Base-by-base conservation (phyloP, 2,113 vertebrate genomes). In the Muntiacus reevesi region DNA sequence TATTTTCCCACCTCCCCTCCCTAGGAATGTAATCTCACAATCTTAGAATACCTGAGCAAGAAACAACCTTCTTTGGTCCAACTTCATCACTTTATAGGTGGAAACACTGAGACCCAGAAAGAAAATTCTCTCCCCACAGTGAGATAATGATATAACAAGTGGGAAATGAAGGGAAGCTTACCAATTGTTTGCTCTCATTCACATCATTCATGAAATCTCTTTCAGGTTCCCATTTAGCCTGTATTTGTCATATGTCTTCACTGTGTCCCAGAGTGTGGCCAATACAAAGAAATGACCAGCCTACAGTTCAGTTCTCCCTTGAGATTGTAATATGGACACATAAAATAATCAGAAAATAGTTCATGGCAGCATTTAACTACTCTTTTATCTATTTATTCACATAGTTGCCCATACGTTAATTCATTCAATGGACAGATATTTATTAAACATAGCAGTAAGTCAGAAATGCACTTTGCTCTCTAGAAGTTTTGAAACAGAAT, bases 391-490 rank as follows among this genome's bases (percentile, higher is more conserved):
- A 19, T 57, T 57, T 78, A 74, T 62, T 91, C 40, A 52, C 36
- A 3, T 89, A 79, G 45, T 79, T 45, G 84, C 67, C 40, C 43
- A 84, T 55, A 15, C 2, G 40, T 85, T 27, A 45, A 50, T 76
- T 91, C 57, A 57, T 55, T 92, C 30, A 43, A 5, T 47, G n/a
- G 45, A 84, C 21, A 19, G 23, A 83, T 40, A 57, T 54, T 52
- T 97, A 78, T 40, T 81, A 52, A 89, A 47, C 16, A 33, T 36
- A 94, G 33, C 12, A 23, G 7, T n/a, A 92, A 45, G 36, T 87
- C 79, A 86, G 60, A 96, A 94, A 84, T 78, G 78, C 30, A 40
- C 40, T 92, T 96, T 87, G 30, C 55, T 96, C 23, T 93, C 40
- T 64, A 74, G 19, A 25, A 94, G 4, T 30, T 92, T 83, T 52